Base-by-base conservation (phyloP, 2,113 vertebrate species). In the Aramus guarauna region DNA sequence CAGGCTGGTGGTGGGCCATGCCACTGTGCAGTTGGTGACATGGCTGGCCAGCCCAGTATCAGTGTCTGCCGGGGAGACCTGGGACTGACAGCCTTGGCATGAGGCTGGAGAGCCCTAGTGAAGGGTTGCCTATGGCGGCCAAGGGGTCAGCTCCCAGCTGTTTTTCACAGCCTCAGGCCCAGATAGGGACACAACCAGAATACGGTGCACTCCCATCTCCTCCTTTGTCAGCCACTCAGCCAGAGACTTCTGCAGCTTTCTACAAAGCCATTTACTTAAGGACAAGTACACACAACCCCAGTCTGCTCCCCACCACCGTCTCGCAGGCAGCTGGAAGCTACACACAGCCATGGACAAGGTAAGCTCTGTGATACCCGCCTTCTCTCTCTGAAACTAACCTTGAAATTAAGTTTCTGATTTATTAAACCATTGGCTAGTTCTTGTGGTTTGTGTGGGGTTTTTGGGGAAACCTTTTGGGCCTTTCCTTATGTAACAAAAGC, bases 341-440 rank as follows among this genome's bases (percentile, higher is more conserved):
- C 8, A 9, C 15, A n/a, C 20, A 29, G 12, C 5, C n/a, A 47
- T 15, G 22, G 22, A 62, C 23, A 45, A 55, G 6, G 14, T 18
- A 8, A 37, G 34, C 2, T 52, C 55, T 1, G 1, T 15, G 30
- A 62, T 27, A 37, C 17, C 2, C 3, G 1, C 4, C 7, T 32
- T 71, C 47, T 47, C 12, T 27, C 6, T 32, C 37, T 27, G 45
- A 68, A 87, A 78, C 21, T 26, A n/a, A 15, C 3, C 15, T n/a
- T 48, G 36, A 47, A 48, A 58, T 24, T 34, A 67, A n/a, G 21
- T 24, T 41, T 59, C 62, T 34, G 8, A 27, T 37, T 53, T 45
- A 77, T 53, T 29, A 37, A 69, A 4, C 14, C 12, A 18, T 45
- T 62, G 56, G 6, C 32, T 53, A 36, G 11, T 55, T 71, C 17